These are phyloP conservation scores for Thalassophryne amazonica DNA, from an alignment of 2,797 vertebrate species.

Conservation along the genomic window DNA sequence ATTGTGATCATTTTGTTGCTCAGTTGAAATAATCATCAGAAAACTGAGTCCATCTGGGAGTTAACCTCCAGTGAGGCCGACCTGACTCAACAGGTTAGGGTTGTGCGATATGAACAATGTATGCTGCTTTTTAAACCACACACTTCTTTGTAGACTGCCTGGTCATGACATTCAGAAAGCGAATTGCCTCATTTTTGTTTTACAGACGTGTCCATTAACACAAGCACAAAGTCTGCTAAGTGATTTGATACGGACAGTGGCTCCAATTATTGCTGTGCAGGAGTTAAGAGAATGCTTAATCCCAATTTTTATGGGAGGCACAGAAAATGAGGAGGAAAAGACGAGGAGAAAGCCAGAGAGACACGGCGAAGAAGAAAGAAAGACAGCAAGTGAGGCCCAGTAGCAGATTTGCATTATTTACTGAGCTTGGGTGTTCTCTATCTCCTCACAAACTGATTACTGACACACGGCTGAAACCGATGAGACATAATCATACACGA, in stretches of 20 bases:
- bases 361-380: constrained; percentile 22
- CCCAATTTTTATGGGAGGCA: constrained; percentile 30
- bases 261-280: constrained; percentile 47
- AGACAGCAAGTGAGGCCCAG: constrained; percentile 51
- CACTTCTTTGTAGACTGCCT: constrained; percentile 32
- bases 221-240: constrained; percentile 4
- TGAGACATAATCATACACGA: constrained; percentile 65
- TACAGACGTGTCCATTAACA: neutral
- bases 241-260: constrained; percentile 37
- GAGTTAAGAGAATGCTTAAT: constrained; percentile 59
- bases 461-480: constrained; percentile 59
- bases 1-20: no score
- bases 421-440: constrained; percentile 59
- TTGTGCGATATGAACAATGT: constrained; percentile 7
- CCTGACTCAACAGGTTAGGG: constrained; percentile 28
- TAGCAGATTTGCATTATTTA: constrained; percentile 78
- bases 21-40: no score
- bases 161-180: constrained; percentile 20
- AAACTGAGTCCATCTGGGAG: constrained; percentile 40
- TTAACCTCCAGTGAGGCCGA: constrained; percentile 21
- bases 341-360: constrained; percentile 31
- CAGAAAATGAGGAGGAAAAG: constrained; percentile 7
- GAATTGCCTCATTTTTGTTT: constrained; percentile 30
- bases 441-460: constrained; percentile 72
- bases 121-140: constrained; percentile 31